phyloP scores from a whole-genome alignment of 1,140 invertebrate genomes.

The Hormaphis cornu region DNA sequence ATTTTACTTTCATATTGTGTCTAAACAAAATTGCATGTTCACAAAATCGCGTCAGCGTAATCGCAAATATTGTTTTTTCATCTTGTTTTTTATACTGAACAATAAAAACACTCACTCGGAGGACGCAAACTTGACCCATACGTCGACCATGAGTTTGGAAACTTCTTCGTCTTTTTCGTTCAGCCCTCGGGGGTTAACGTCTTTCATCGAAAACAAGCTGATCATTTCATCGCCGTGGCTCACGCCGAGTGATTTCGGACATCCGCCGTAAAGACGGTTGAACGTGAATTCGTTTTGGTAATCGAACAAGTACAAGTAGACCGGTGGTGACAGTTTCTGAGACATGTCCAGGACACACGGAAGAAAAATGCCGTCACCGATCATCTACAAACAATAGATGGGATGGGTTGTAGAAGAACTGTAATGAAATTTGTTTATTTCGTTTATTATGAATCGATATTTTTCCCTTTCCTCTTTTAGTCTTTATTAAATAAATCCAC shows the following conservation, averaged over 20 bases:
- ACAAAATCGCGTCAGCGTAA: too few species aligned
- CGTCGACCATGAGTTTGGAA: conserved; percentile 11
- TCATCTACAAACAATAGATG: background rate
- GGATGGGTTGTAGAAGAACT: background rate
- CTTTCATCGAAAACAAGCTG: background rate
- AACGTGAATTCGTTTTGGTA: conserved; percentile 11
- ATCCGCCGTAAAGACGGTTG: background rate
- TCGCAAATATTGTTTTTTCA: too few species aligned
- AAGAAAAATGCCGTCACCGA: background rate
- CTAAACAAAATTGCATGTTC: too few species aligned
- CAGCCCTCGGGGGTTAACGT: background rate
- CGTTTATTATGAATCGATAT: too few species aligned
- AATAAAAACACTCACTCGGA: background rate
- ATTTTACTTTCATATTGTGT: too few species aligned
- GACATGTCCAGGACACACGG: background rate
- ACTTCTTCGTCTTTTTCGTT: background rate
- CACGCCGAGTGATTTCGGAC: background rate
- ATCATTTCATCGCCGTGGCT: conserved; percentile 9
- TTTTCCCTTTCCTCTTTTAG: too few species aligned
- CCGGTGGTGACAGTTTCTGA: background rate
- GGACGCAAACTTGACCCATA: conserved; percentile 6
- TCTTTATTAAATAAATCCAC: too few species aligned
- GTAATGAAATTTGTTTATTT: too few species aligned
- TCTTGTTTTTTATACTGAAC: too few species aligned
- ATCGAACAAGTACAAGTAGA: conserved; percentile 13